Evolutionary conservation across 2,888 invertebrate species (phyloP).

Genomic region (Norana najaformis): DNA sequence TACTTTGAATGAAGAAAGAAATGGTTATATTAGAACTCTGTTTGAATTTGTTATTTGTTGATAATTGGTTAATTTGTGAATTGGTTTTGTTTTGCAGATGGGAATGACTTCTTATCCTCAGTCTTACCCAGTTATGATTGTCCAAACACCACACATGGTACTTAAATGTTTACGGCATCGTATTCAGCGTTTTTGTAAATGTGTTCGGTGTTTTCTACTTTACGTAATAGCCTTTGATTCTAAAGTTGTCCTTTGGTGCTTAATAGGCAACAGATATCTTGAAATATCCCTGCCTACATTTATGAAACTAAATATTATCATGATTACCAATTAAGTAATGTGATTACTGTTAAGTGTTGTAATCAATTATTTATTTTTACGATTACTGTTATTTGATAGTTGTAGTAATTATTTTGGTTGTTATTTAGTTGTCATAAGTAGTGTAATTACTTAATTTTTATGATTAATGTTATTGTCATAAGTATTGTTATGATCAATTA

Average conservation of each 20-base stretch:
- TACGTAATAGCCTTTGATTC: too few species aligned
- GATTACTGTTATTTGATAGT: too few species aligned
- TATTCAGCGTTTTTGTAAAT: neutral
- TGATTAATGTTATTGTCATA: neutral
- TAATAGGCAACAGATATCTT: too few species aligned
- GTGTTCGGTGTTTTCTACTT: neutral
- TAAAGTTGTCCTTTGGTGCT: too few species aligned
- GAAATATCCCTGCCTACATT: too few species aligned
- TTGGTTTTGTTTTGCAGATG: neutral
- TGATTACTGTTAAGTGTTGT: neutral
- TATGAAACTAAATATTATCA: too few species aligned
- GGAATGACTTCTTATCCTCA: conserved; percentile 20
- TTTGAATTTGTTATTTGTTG: neutral
- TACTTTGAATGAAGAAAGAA: too few species aligned
- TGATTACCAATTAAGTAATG: neutral
- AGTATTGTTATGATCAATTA: neutral
- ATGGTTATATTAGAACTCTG: neutral
- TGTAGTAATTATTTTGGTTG: too few species aligned
- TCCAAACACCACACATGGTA: neutral
- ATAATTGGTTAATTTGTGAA: neutral
- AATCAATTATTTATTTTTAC: too few species aligned
- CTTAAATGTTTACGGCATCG: neutral
- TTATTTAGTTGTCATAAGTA: too few species aligned
- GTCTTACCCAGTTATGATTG: neutral
- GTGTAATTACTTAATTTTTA: neutral